Percentiles rank a stretch among this genome's conserved stretches.
Evolutionary conservation across 2,888 invertebrate genomes (phyloP).

Genomic region (Drosophila leonis): DNA sequence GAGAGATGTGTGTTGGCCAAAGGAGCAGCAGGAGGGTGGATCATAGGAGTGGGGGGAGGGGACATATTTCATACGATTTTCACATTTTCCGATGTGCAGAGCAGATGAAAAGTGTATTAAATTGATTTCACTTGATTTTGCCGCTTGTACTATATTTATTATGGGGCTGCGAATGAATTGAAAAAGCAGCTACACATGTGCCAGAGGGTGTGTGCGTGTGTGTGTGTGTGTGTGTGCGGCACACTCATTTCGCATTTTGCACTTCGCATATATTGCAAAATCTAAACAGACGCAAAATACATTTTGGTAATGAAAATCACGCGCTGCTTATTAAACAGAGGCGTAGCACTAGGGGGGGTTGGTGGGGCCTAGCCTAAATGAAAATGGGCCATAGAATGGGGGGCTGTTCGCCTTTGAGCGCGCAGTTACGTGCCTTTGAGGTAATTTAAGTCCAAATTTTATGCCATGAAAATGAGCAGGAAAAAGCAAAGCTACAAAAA

Average conservation of each 20-base stretch:
- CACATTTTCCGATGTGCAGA: conserved; percentile 35
- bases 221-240: conserved; percentile 27
- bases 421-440: conserved; percentile 55
- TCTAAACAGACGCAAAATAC: conserved; percentile 64
- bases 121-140: conserved; percentile 78
- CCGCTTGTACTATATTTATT: conserved; percentile 68
- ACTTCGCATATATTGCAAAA: conserved; percentile 68
- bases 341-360: not conserved
- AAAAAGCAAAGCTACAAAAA: conserved; percentile 8
- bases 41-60: not conserved
- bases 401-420: not conserved
- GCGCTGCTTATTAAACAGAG: conserved; percentile 74
- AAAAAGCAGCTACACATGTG: not conserved
- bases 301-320: conserved; percentile 78
- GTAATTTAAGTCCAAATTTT: conserved; percentile 45
- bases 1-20: not conserved
- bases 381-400: conserved; percentile 2
- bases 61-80: conserved; percentile 40
- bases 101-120: conserved; percentile 75
- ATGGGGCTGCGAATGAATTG: conserved; percentile 23
- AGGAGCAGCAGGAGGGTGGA: not conserved
- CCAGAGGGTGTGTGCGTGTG: conserved; percentile 13
- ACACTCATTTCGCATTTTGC: conserved; percentile 72
- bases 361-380: not conserved
- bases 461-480: conserved; percentile 36